Evolutionary conservation across 2,797 vertebrate genomes (phyloP).

Genomic region (Pseudochaenichthys georgianus): DNA sequence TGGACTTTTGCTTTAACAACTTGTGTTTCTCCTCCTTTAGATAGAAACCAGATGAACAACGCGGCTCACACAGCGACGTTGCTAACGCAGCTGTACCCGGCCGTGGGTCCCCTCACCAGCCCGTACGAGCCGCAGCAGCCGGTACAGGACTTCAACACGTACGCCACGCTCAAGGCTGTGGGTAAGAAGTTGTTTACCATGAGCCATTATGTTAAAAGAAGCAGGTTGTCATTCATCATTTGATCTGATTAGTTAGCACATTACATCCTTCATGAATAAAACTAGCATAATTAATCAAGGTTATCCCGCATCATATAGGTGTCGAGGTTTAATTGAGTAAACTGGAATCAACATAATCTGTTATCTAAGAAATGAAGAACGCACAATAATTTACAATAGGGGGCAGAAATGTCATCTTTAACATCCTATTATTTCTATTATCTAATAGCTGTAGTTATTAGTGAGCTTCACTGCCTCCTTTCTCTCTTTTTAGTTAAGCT

Average conservation of each 20-base stretch:
- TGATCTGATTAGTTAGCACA: slow-evolving; percentile 22
- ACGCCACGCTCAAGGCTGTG: slow-evolving; percentile 95
- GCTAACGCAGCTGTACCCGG: slow-evolving; percentile 92
- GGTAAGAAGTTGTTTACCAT: slow-evolving; percentile 85
- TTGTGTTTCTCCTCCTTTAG: slow-evolving; percentile 76
- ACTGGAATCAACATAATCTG: neutral
- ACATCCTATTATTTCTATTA: slow-evolving; percentile 4
- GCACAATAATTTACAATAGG: neutral
- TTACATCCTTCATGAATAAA: slow-evolving; percentile 15
- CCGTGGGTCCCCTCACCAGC: slow-evolving; percentile 90
- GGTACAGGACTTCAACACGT: slow-evolving; percentile 94
- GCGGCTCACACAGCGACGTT: slow-evolving; percentile 89
- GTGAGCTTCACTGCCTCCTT: slow-evolving; percentile 3
- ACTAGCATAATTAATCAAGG: slow-evolving; percentile 20
- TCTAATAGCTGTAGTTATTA: slow-evolving; percentile 19
- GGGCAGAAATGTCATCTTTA: slow-evolving; percentile 1
- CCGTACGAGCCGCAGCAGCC: slow-evolving; percentile 91
- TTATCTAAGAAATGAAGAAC: slow-evolving; percentile 3
- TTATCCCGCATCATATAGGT: slow-evolving; percentile 1
- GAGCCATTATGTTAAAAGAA: no score
- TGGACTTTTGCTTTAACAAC: slow-evolving; percentile 4
- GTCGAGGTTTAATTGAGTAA: slow-evolving; percentile 10
- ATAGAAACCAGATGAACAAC: slow-evolving; percentile 93
- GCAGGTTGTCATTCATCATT: neutral
- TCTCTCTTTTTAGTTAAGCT: neutral